Conservation (phyloP, 2,888 invertebrate genomes). For the Morpho helenor region DNA sequence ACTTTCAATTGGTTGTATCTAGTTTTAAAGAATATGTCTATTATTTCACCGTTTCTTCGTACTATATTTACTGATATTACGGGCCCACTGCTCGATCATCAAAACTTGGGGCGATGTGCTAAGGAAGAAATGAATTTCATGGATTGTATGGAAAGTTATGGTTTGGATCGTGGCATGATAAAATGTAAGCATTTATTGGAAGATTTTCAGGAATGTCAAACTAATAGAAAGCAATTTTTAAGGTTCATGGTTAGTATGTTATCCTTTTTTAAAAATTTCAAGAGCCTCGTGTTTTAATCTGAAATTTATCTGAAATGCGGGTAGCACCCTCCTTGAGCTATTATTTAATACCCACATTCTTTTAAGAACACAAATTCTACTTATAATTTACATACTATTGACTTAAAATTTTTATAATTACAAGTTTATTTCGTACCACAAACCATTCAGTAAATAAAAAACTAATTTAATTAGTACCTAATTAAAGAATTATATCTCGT, state of each 20-base stretch:
- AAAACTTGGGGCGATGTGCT: slow-evolving; percentile 81
- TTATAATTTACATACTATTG: too few species aligned
- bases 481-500: too few species aligned
- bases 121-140: slow-evolving; percentile 83
- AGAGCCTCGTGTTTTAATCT: not conserved
- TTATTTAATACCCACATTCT: too few species aligned
- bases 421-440: too few species aligned
- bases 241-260: slow-evolving; percentile 70
- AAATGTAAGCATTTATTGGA: slow-evolving; percentile 80
- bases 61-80: slow-evolving; percentile 85
- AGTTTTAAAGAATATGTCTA: too few species aligned
- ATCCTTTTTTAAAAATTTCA: not conserved
- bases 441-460: too few species aligned
- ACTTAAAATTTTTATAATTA: too few species aligned
- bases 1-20: too few species aligned
- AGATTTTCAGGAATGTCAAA: slow-evolving; percentile 85
- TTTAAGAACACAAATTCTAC: too few species aligned
- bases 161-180: slow-evolving; percentile 75
- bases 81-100: slow-evolving; percentile 80
- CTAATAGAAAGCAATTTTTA: slow-evolving; percentile 73
- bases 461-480: too few species aligned
- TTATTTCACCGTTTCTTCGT: slow-evolving; percentile 79
- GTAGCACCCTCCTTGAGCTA: too few species aligned
- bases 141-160: slow-evolving; percentile 89
- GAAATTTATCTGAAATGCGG: too few species aligned